A percentile compares a stretch with the other conserved stretches of the same genome.
These are phyloP conservation scores for Tauraco erythrolophus DNA, from an alignment of 2,113 vertebrate genomes.

Conservation along the genomic window DNA sequence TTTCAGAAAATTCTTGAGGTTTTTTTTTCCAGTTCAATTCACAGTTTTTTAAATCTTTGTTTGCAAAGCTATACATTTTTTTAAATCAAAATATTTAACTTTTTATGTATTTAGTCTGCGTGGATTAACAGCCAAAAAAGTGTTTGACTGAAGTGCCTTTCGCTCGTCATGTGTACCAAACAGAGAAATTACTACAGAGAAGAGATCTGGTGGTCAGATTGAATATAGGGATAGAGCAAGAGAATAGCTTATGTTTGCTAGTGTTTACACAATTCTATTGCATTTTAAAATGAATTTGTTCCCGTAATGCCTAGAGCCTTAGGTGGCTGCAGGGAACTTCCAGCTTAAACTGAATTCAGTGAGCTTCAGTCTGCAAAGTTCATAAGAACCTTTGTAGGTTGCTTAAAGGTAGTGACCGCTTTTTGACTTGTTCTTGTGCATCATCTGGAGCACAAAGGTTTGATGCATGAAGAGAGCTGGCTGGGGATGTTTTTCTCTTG, in stretches of 20 bases:
- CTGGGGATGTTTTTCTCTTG: neutral
- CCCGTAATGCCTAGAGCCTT: neutral
- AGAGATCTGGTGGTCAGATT: neutral
- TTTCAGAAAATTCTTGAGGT: neutral
- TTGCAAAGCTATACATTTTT: neutral
- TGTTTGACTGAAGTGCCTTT: neutral
- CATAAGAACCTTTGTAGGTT: neutral
- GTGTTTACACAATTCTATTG: neutral
- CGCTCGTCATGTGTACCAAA: neutral
- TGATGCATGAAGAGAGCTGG: neutral
- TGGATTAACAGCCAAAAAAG: neutral
- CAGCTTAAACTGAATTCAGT: neutral
- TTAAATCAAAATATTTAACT: constrained; percentile 16
- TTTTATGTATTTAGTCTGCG: neutral
- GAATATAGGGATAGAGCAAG: neutral
- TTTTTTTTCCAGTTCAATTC: neutral
- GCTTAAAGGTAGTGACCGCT: rapidly evolving
- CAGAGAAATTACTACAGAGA: neutral
- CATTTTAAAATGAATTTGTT: neutral
- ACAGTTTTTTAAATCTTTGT: neutral
- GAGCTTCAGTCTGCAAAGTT: neutral
- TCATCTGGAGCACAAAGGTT: neutral
- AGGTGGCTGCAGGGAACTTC: neutral
- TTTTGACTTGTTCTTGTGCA: neutral
- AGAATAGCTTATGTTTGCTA: neutral